Conservation (phyloP, 2,797 vertebrate species). For the Helostoma temminkii region DNA sequence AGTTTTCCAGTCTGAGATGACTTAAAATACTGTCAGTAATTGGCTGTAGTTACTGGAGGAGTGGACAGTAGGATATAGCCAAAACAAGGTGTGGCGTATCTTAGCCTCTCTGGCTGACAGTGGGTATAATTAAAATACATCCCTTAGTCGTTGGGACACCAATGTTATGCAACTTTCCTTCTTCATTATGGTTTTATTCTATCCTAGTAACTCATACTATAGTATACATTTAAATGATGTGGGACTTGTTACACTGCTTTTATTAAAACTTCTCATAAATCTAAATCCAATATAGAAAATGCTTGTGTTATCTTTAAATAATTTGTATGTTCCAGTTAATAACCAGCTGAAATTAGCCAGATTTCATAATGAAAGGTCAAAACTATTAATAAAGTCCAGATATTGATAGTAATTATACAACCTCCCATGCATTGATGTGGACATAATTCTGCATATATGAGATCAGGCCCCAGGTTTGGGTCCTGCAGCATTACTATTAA, state of each 20-base stretch:
- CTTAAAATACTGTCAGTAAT: conserved; percentile 46
- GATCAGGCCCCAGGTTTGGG: conserved; percentile 20
- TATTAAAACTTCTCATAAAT: neutral
- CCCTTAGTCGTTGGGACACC: conserved; percentile 13
- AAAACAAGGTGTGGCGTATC: conserved; percentile 39
- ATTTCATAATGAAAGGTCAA: conserved; percentile 7
- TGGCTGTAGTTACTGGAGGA: conserved; percentile 21
- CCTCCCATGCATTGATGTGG: neutral
- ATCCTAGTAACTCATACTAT: neutral
- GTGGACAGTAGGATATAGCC: conserved; percentile 19
- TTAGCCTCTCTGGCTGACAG: conserved; percentile 25
- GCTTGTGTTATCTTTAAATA: neutral
- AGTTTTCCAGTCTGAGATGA: conserved; percentile 23
- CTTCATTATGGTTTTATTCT: neutral
- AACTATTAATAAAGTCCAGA: conserved; percentile 8
- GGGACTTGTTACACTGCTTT: neutral
- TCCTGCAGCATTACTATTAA: conserved; percentile 27
- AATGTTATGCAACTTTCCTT: neutral
- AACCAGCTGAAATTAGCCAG: neutral
- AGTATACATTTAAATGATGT: neutral
- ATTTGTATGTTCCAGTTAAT: neutral
- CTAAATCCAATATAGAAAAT: too few relatives aligned
- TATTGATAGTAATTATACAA: conserved; percentile 7
- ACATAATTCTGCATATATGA: conserved; percentile 39
- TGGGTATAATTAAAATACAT: conserved; percentile 33